Evolutionary conservation across 2,888 invertebrate species (phyloP), one percentile per base, ranked within the genome.

Genomic region (Hirtodrosophila confusa): DNA sequence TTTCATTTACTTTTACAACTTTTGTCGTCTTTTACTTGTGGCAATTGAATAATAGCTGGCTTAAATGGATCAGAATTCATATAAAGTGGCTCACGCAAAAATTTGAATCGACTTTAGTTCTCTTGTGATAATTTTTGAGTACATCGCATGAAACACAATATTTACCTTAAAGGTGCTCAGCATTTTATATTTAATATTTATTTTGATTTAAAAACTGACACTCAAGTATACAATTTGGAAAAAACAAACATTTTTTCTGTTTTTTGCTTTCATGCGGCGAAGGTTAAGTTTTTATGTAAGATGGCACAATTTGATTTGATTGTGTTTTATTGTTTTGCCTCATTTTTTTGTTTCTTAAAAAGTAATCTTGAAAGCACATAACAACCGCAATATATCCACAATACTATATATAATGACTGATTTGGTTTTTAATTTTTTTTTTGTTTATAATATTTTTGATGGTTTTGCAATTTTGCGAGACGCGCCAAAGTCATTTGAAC

Each of bases 271-370:
- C 69, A 66, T 80, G 53, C 39, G 63, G 66, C 78, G 88, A 85
- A 82, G 82, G 82, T 78, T 83, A 82, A 82, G 56, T 55, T 41
- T 79, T 85, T 83, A 87, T 87, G 78, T 87, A 83, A 83, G 86
- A 82, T 85, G 86, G 82, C 86, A 67, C 67, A 80, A 66, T 80
- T 80, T 85, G 82, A 80, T 87, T 80, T 61, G 88, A 72, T 58
- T 80, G 80, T 60, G 33, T 53, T 63, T 82, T 76, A 39, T 64
- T 50, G 50, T 37, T 33, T 69, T 53, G 62, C 17, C 17, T 17
- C 17, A 24, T 71, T 60, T 60, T 68, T 45, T 36, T 24, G 39
- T 37, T 40, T 47, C 51, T 61, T 7, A 31, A 31, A 65, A 64
- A 65, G 60, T 55, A 56, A 57, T 75, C 66, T 78, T 63, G 40